A percentile compares a stretch with the other conserved stretches of the same genome.
These are phyloP conservation scores for Maylandia zebra DNA, from an alignment of 2,113 vertebrate species.

Conservation along the genomic window DNA sequence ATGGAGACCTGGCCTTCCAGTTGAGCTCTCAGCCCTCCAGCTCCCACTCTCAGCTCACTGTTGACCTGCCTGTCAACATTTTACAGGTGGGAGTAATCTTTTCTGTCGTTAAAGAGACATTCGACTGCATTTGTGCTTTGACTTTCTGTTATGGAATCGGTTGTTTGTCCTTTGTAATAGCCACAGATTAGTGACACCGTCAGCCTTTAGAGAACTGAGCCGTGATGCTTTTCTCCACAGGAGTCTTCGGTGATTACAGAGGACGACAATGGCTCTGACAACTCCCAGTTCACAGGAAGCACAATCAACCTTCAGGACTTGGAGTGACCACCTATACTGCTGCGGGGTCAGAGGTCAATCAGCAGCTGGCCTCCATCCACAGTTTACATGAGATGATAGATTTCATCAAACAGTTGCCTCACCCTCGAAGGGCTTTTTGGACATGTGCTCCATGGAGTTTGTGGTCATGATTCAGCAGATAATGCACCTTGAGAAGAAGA, in stretches of 20 bases:
- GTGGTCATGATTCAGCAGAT: not conserved
- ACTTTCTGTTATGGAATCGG: not conserved
- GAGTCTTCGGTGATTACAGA: conserved; percentile 81
- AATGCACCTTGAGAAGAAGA: conserved; percentile 50
- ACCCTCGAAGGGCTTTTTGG: not conserved
- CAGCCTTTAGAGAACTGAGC: not conserved
- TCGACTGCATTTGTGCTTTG: not conserved
- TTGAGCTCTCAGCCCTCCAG: conserved; percentile 82
- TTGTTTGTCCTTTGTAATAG: not conserved
- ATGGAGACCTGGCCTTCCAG: conserved; percentile 83
- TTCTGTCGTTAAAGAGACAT: not conserved
- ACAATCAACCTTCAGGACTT: conserved; percentile 92
- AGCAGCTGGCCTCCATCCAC: not conserved
- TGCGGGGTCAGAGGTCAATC: not conserved
- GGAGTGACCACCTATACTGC: conserved; percentile 67
- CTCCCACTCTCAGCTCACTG: conserved; percentile 82
- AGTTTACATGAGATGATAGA: conserved; percentile 1
- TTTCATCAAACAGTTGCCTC: not conserved
- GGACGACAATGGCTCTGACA: conserved; percentile 79
- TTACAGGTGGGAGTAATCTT: conserved; percentile 75
- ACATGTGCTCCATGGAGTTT: not conserved
- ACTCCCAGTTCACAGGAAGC: conserved; percentile 87
- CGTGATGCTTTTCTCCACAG: conserved; percentile 51
- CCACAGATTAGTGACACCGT: not conserved
- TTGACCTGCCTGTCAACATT: conserved; percentile 87